Percentiles rank a stretch among this genome's conserved stretches.
These are phyloP conservation scores for Neoscelio sp. DNA, from an alignment of 2,888 invertebrate genomes.

Conservation along the genomic window DNA sequence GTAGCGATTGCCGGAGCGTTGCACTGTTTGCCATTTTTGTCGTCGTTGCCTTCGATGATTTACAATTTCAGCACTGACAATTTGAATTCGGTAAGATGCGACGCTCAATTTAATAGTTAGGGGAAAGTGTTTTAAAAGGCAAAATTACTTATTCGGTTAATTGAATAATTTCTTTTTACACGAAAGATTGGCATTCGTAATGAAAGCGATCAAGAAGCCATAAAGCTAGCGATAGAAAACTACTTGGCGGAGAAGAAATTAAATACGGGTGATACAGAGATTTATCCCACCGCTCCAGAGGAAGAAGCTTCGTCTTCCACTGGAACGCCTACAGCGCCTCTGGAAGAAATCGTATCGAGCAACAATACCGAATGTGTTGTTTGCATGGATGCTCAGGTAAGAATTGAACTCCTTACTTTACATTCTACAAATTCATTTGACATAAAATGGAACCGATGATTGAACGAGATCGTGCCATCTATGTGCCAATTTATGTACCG, in stretches of 20 bases:
- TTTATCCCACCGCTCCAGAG: slow-evolving; percentile 74
- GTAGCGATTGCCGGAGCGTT: slow-evolving; percentile 89
- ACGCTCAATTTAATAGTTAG: too few species aligned
- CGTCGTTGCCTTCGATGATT: slow-evolving; percentile 83
- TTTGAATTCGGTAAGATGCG: slow-evolving; percentile 83
- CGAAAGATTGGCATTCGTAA: slow-evolving; percentile 80
- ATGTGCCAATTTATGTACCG: too few species aligned
- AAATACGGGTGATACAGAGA: slow-evolving; percentile 68
- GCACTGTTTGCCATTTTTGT: slow-evolving; percentile 90
- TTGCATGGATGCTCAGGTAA: slow-evolving; percentile 90
- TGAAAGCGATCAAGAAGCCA: slow-evolving; percentile 85
- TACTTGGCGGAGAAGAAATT: slow-evolving; percentile 83
- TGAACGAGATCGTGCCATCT: too few species aligned
- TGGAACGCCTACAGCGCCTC: slow-evolving; percentile 71
- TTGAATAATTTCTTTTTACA: too few species aligned
- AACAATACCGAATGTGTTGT: slow-evolving; percentile 90
- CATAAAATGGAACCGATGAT: too few species aligned
- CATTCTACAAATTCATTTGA: background rate
- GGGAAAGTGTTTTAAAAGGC: background rate
- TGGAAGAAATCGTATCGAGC: slow-evolving; percentile 65
- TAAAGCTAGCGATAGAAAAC: slow-evolving; percentile 86
- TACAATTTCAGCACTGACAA: slow-evolving; percentile 85
- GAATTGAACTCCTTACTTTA: background rate
- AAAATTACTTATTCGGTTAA: too few species aligned
- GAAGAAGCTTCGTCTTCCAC: slow-evolving; percentile 79